phyloP scores from a whole-genome alignment of 2,113 vertebrate genomes.

The Toxotes jaculatrix region DNA sequence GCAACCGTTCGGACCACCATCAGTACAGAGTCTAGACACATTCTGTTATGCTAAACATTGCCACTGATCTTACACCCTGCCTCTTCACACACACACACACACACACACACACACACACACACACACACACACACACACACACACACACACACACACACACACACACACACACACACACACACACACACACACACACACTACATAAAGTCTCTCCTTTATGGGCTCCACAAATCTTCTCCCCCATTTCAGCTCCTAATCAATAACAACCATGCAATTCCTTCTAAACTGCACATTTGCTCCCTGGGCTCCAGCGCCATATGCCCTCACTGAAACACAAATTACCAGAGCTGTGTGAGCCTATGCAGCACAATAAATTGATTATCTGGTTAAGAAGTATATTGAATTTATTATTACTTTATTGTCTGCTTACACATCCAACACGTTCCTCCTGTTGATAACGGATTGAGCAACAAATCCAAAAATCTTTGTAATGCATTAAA shows the following conservation, averaged over 20 bases:
- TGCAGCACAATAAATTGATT: constrained; percentile 71
- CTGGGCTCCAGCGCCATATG: constrained; percentile 21
- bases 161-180: constrained; percentile 16
- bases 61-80: constrained; percentile 20
- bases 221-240: constrained; percentile 61
- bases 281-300: constrained; percentile 66
- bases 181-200: constrained; percentile 2
- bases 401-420: constrained; percentile 69
- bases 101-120: constrained; percentile 22
- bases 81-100: constrained; percentile 17
- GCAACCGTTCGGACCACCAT: not conserved
- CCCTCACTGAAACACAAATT: constrained; percentile 53
- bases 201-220: constrained; percentile 46
- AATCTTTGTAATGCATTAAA: constrained; percentile 18
- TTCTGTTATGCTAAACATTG: constrained; percentile 42
- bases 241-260: constrained; percentile 68
- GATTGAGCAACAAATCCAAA: constrained; percentile 50
- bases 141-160: constrained; percentile 10
- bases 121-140: constrained; percentile 22
- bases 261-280: constrained; percentile 69
- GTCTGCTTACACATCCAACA: constrained; percentile 51
- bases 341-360: constrained; percentile 40
- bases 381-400: constrained; percentile 62
- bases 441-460: constrained; percentile 60
- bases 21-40: constrained; percentile 14